Evolutionary conservation across 2,888 invertebrate species (phyloP).

Genomic region (Helleia helle): DNA sequence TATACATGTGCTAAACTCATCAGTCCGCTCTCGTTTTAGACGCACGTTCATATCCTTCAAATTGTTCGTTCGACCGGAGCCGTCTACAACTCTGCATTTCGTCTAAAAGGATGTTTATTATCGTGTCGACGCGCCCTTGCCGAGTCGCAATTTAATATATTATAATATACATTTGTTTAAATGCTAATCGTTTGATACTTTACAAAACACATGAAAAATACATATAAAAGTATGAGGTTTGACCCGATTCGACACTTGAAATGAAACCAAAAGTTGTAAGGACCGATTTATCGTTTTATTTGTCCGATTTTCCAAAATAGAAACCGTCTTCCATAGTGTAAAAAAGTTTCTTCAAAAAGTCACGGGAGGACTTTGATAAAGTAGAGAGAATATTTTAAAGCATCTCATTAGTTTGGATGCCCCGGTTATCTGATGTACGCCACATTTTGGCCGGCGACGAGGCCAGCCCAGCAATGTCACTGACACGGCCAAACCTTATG

Average conservation of each 20-base stretch:
- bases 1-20: conserved; percentile 11
- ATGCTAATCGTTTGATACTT: no score
- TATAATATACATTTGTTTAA: no score
- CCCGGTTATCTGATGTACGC: conserved; percentile 3
- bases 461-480: conserved; percentile 1
- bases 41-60: conserved; percentile 5
- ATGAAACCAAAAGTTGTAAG: no score
- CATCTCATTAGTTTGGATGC: not conserved
- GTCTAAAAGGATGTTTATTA: conserved; percentile 10
- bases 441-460: not conserved
- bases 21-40: not conserved
- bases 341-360: no score
- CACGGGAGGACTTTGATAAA: no score
- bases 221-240: no score
- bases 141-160: no score
- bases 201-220: no score
- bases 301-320: no score
- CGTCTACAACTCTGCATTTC: conserved; percentile 14
- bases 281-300: no score
- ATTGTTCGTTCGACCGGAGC: conserved; percentile 2
- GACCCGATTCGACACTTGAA: no score
- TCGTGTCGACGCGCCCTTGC: not conserved
- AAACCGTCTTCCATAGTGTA: no score
- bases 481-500: conserved; percentile 3
- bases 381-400: not conserved